phyloP scores from a whole-genome alignment of 2,888 invertebrate species.

The Entomobrya multifasciata region DNA sequence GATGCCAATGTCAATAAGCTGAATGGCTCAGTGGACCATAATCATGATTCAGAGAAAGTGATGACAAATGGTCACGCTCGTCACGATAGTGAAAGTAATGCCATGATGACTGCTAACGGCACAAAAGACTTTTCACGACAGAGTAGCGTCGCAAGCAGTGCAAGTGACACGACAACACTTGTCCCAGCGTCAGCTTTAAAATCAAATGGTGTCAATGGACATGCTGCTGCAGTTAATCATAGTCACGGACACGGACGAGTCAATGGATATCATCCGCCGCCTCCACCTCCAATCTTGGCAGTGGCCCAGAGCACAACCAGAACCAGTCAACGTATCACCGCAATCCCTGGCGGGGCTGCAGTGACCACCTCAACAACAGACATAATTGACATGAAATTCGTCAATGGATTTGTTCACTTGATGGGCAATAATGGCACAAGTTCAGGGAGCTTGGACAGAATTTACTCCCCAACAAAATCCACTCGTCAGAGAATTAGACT shows the following conservation, averaged over 20 bases:
- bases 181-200: slow-evolving; percentile 10
- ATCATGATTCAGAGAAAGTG: slow-evolving; percentile 4
- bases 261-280: slow-evolving; percentile 23
- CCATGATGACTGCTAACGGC: not conserved
- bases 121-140: slow-evolving; percentile 51
- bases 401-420: slow-evolving; percentile 66
- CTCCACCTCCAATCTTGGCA: slow-evolving; percentile 47
- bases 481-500: slow-evolving; percentile 66
- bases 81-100: not conserved
- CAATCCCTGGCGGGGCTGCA: slow-evolving; percentile 2
- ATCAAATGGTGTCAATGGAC: slow-evolving; percentile 30
- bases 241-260: not conserved
- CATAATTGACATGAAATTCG: slow-evolving; percentile 68
- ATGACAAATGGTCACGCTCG: slow-evolving; percentile 28
- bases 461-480: slow-evolving; percentile 46
- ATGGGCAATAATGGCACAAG: slow-evolving; percentile 39
- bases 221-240: not conserved
- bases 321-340: slow-evolving; percentile 31
- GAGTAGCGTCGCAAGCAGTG: slow-evolving; percentile 38
- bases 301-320: slow-evolving; percentile 61
- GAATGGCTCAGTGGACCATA: not conserved
- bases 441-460: slow-evolving; percentile 45
- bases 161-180: slow-evolving; percentile 13
- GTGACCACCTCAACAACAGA: slow-evolving; percentile 51
- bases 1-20: slow-evolving; percentile 14